phyloP scores from a whole-genome alignment of 2,113 vertebrate species.

The Aptenodytes forsteri region DNA sequence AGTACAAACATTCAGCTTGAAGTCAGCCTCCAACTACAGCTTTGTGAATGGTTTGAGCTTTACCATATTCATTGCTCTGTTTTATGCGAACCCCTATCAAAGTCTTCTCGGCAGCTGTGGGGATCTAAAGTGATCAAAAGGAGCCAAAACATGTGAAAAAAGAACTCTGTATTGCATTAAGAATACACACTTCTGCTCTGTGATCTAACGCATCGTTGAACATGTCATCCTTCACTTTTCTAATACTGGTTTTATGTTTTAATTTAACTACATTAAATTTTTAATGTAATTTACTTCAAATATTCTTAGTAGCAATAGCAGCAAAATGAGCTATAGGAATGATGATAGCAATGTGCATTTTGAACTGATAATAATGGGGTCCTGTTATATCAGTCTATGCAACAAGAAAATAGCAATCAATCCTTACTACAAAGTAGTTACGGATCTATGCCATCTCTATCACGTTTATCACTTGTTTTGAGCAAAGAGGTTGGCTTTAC shows the following conservation, averaged over 20 bases:
- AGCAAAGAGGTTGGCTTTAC: not conserved
- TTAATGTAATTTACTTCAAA: not conserved
- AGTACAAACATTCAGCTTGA: not conserved
- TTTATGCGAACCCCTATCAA: not conserved
- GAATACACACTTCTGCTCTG: not conserved
- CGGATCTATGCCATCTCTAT: not conserved
- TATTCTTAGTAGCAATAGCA: not conserved
- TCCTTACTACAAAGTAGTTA: not conserved
- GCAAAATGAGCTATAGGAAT: not conserved
- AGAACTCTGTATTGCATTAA: not conserved
- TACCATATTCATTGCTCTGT: not conserved
- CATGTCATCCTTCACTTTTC: not conserved
- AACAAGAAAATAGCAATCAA: not conserved
- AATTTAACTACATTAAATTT: not conserved
- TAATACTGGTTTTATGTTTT: not conserved
- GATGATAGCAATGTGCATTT: not conserved
- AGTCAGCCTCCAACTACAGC: not conserved
- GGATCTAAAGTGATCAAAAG: not conserved
- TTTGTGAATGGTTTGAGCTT: not conserved
- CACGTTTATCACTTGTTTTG: not conserved
- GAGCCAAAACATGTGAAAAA: not conserved
- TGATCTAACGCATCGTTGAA: not conserved
- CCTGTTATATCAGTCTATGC: not conserved
- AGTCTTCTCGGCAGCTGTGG: not conserved
- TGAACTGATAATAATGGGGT: not conserved